Evolutionary conservation across 2,797 vertebrate genomes (phyloP), one percentile per base, ranked within the genome.

Genomic region (Gastrophryne carolinensis): DNA sequence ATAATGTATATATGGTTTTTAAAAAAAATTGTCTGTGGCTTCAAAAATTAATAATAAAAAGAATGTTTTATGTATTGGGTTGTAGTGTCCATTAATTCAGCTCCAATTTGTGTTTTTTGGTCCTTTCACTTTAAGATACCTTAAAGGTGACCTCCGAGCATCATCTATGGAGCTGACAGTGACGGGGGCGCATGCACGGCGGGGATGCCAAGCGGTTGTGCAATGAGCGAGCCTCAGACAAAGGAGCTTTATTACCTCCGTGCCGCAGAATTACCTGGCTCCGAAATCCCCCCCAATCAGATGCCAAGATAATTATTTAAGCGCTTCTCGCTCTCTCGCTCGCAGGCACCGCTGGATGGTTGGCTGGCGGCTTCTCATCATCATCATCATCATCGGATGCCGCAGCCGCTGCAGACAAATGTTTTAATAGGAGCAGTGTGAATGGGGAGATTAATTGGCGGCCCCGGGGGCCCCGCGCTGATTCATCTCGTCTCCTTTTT

Each of bases 401-500:
- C n/a, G 64, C 21, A 24, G 57, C 30, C 58, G 35, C 60, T 32
- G 15, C 27, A 71, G 67, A 56, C 58, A 47, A 77, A 71, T 71
- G 50, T 52, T 49, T 69, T 68, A 44, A 57, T 56, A 27, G 61
- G 26, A 56, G 32, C 26, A 17, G 24, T 66, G 32, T 56, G 41
- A 69, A n/a, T 30, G 60, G 72, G 75, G 60, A 78, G 72, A 72
- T 76, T 56, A 65, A 47, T 50, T 29, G 30, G 15, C 19, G 19
- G 57, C 75, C 68, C 37, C 13, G 21, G 52, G 75, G 75, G n/a
- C n/a, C n/a, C 68, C 58, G 0, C 54, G 32, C 35, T 44, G 60
- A 64, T 72, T 66, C 62, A 72, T 52, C 67, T 71, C 60, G 50
- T 72, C 50, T 72, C 30, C 11, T 49, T 50, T 77, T 27, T 69